Base-by-base conservation (phyloP, 2,888 invertebrate genomes). In the Xylota sylvarum region DNA sequence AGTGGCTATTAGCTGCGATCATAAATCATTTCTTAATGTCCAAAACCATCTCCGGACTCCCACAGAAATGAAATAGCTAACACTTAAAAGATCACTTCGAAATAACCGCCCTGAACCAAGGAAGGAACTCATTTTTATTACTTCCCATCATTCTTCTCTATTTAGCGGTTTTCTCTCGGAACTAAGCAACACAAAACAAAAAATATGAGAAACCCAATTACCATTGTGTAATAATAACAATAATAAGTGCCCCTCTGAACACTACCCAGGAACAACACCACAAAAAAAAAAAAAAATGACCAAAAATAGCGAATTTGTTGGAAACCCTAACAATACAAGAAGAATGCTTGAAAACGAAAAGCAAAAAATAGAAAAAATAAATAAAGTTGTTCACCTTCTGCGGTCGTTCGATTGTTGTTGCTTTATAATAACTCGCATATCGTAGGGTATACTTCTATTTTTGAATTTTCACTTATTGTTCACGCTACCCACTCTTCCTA, bases 341-440 rank as follows among this genome's bases (percentile, higher is more conserved):
- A 64, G 46, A 65, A 62, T 48, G 46, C 19, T 7, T 12, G 9
- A 69, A 72, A 52, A 30, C 60, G 17, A 55, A 76, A 35, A n/a
- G n/a, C n/a, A n/a, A 60, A 67, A 32, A 58, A 10, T 30, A 9
- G 60, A 46, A 64, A 50, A 46, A n/a, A 56, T 58, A 55, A 64
- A 69, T 32, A 82, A 73, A 86, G 82, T 78, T 86, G 86, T 86
- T 86, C 86, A 86, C 86, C 86, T 86, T 86, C 86, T 82, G 77
- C 82, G 82, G 82, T 78, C 86, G 78, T 86, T 82, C 77, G 74
- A 80, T 84, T 73, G 73, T 69, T 73, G 76, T 69, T 76, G 58
- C 73, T 73, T 60, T 32, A 32, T 32, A 55, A 17, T 46, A 27
- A 50, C 40, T 65, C 43, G 27, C 14, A n/a, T 67, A 46, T 46